Percentiles rank a stretch among this genome's conserved stretches.
Conservation (phyloP, 2,797 vertebrate genomes). For the Sebastes ruberrimus region DNA sequence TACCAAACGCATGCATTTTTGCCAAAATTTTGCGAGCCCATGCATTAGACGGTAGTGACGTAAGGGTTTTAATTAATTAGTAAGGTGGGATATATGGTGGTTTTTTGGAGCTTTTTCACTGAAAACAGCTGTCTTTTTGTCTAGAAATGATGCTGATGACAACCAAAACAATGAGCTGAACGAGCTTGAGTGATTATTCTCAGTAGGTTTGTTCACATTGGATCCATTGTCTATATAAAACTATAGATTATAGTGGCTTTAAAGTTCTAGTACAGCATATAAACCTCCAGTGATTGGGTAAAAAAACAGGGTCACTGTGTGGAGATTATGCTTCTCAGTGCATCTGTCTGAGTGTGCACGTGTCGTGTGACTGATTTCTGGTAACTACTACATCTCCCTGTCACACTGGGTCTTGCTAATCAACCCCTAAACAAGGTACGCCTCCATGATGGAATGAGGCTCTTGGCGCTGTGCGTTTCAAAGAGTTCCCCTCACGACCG, state of each 20-base stretch:
- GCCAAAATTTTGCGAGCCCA: too few species aligned
- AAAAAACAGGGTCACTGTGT: background rate
- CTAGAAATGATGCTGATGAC: background rate
- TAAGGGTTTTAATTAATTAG: too few species aligned
- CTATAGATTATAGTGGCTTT: background rate
- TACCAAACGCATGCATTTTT: too few species aligned
- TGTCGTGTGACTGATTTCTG: conserved; percentile 16
- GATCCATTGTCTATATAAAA: background rate
- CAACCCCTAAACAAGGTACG: conserved; percentile 52
- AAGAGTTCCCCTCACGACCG: conserved; percentile 38
- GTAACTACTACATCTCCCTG: background rate
- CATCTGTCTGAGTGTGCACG: background rate
- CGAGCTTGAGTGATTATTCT: background rate
- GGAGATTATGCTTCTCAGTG: background rate
- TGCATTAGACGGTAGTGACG: too few species aligned
- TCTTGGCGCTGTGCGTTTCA: conserved; percentile 50
- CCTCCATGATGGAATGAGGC: conserved; percentile 43
- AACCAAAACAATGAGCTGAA: background rate
- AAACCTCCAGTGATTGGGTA: background rate
- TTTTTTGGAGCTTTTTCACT: background rate
- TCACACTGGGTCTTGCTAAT: conserved; percentile 57
- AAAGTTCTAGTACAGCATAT: background rate
- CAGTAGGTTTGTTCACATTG: background rate
- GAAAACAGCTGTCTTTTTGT: background rate
- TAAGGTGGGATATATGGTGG: background rate